phyloP scores from a whole-genome alignment of 2,797 vertebrate species.

The Emydoidea blandingii region DNA sequence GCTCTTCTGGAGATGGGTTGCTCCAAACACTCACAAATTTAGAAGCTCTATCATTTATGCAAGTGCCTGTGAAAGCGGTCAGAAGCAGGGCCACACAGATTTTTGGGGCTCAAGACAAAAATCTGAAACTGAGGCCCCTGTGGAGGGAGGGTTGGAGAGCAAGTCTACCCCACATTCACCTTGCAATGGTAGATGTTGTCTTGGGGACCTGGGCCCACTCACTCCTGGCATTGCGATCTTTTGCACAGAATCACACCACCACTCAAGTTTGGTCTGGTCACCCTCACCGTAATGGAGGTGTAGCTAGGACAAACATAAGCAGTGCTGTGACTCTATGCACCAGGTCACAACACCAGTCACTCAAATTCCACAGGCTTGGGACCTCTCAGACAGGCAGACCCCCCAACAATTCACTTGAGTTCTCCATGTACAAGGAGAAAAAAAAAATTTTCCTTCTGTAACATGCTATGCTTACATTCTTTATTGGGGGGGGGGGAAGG shows the following conservation, averaged over 20 bases:
- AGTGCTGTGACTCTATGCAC: neutral
- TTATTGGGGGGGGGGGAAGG: neutral
- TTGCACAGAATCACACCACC: neutral
- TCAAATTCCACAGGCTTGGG: neutral
- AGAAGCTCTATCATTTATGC: neutral
- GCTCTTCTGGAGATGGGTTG: neutral
- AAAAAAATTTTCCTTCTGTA: neutral
- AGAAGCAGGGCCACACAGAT: neutral
- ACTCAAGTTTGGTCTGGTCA: neutral
- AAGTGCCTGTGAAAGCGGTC: neutral
- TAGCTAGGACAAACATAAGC: neutral
- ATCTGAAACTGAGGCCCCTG: neutral
- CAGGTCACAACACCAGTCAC: neutral
- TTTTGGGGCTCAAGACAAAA: neutral
- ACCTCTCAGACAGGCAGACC: neutral
- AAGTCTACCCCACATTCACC: neutral
- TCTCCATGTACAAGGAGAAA: neutral
- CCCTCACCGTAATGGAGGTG: neutral
- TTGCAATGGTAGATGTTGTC: neutral
- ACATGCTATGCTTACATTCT: neutral
- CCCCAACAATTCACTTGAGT: neutral
- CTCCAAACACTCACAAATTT: accelerated
- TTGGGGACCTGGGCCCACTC: neutral
- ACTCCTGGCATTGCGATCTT: no score
- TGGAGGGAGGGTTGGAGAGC: neutral